A percentile compares a stretch with the other conserved stretches of the same genome.
Conservation (phyloP, 1,140 invertebrate genomes). For the Ceratosolen solmsi region DNA sequence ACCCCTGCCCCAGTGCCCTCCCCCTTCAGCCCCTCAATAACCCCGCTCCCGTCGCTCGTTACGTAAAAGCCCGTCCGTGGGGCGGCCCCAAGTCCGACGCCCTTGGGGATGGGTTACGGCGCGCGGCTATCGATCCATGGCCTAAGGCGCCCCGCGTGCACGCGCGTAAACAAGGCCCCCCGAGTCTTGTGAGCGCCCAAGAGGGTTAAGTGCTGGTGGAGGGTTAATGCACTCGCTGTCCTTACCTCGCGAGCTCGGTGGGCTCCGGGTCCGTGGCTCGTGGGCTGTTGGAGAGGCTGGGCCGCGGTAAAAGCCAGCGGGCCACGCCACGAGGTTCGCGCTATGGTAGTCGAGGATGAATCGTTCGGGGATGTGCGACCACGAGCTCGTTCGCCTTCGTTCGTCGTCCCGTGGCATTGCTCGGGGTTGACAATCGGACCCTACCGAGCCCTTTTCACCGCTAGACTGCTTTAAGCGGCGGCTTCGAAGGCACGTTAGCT, state of each 20-base stretch:
- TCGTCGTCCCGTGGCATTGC: no score
- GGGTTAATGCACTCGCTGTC: constrained; percentile 24
- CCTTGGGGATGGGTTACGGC: neutral
- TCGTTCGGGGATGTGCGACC: no score
- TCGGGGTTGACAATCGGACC: no score
- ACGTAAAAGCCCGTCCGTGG: neutral
- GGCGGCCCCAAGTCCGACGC: constrained; percentile 4
- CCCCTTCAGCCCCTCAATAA: no score
- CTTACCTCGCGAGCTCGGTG: neutral
- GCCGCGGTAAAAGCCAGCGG: no score
- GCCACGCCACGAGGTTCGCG: neutral
- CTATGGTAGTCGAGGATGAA: no score
- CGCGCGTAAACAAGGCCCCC: neutral
- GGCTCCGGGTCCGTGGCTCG: neutral
- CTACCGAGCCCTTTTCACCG: no score
- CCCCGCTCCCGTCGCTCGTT: neutral
- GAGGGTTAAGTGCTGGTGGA: constrained; percentile 11
- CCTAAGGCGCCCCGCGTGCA: neutral
- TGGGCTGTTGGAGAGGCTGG: no score
- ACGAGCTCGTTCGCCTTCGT: no score
- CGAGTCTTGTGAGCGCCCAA: neutral
- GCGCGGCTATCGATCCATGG: neutral
- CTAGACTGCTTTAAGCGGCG: no score
- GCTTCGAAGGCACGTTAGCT: no score
- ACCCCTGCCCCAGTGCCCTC: no score